Conservation (phyloP, 1,140 invertebrate genomes). For the Drosophila ercepeae region DNA sequence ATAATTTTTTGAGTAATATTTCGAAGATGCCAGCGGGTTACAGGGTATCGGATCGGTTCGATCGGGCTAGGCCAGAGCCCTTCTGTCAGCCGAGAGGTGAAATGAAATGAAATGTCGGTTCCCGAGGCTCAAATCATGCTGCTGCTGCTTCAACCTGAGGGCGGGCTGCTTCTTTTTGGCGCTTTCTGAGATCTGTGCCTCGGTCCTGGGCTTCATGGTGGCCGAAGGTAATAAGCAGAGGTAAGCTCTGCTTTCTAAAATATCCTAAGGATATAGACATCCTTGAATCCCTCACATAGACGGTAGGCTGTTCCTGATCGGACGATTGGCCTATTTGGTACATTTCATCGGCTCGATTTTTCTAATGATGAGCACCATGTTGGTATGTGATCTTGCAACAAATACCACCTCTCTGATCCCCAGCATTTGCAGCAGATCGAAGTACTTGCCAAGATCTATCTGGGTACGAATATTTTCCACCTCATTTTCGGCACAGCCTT, state of each 20-base stretch:
- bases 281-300: background rate
- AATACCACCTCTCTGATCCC: constrained; percentile 10
- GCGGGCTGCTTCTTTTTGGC: constrained; percentile 25
- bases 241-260: background rate
- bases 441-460: constrained; percentile 9
- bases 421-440: constrained; percentile 34
- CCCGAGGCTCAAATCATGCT: constrained; percentile 26
- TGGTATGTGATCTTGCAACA: constrained; percentile 10
- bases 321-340: constrained; percentile 26
- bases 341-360: constrained; percentile 38
- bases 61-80: constrained; percentile 21
- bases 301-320: background rate
- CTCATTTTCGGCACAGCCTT: constrained; percentile 20
- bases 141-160: constrained; percentile 23
- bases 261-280: background rate
- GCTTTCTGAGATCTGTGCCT: constrained; percentile 8
- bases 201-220: constrained; percentile 32
- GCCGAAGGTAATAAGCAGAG: constrained; percentile 33
- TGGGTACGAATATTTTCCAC: constrained; percentile 19
- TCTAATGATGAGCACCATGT: constrained; percentile 29
- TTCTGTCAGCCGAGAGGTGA: constrained; percentile 21
- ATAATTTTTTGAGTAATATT: background rate
- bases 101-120: constrained; percentile 36
- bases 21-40: background rate
- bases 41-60: background rate